Evolutionary conservation across 2,113 vertebrate genomes (phyloP), one percentile per base, ranked within the genome.

Genomic region (Crypturellus undulatus): DNA sequence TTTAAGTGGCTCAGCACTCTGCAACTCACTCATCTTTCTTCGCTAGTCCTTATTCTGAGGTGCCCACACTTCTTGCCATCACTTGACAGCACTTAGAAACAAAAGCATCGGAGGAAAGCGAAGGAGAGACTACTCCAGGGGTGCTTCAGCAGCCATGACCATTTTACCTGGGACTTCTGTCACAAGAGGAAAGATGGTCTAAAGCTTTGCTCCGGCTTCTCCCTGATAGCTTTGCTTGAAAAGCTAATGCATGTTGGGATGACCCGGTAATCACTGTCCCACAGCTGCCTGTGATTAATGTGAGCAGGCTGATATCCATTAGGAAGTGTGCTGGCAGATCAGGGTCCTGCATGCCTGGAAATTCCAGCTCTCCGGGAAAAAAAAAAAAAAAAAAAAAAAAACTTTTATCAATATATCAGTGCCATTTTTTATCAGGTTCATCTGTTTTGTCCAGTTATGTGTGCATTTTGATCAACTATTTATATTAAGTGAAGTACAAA

Each of bases 381-480:
- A 49, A 49, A 49, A 24, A 47, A 42, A 42, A 70, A 73, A 49
- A 49, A 24, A 47, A 12, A 42, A 70, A 73, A 49, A 49, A 49
- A 24, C 17, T 69, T 88, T 32, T 63, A 54, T 34, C 62, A 15
- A 52, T 43, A 36, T 52, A 75, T 42, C 38, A 60, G 36, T 58
- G 54, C 78, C 52, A 70, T 30, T 76, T 49, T 64, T 81, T 51
- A 49, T 62, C 68, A 62, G 68, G 81, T n/a, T 90, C 62, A 84
- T 78, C 82, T 84, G 69, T 70, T 43, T 60, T 65, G 19, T 52
- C 32, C 69, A 58, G 87, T 90, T 93, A 94, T 30, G 94, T 58
- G 93, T 83, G 77, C 71, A 91, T 89, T 84, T 69, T 83, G 79
- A 79, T 72, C 76, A 92, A 54, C 58, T 90, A 92, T 76, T 90